A percentile compares a stretch with the other conserved stretches of the same genome.
phyloP scores from a whole-genome alignment of 2,888 invertebrate species.

The Nomada hirtipes region DNA sequence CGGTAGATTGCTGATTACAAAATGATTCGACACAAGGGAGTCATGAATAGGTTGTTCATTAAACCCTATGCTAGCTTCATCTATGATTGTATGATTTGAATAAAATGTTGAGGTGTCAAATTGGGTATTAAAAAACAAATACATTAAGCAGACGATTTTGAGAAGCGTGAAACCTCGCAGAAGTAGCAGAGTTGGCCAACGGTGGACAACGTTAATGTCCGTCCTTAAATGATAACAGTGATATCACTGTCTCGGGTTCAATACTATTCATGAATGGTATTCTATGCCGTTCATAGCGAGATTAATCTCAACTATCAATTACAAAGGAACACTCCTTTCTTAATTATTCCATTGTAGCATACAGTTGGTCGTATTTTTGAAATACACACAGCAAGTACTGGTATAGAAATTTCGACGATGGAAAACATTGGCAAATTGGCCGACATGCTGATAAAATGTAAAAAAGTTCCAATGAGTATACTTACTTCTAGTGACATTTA shows the following conservation, averaged over 20 bases:
- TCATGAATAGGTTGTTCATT: too few species aligned
- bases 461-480: too few species aligned
- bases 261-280: constrained; percentile 30
- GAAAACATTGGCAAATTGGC: too few species aligned
- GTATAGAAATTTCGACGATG: not conserved
- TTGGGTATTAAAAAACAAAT: too few species aligned
- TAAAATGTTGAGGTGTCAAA: too few species aligned
- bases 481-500: not conserved
- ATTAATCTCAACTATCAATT: constrained; percentile 8
- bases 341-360: not conserved
- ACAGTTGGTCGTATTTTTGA: not conserved
- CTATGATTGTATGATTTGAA: too few species aligned
- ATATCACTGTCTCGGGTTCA: constrained; percentile 6
- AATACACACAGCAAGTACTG: not conserved
- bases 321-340: constrained; percentile 17
- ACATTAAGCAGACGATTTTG: too few species aligned
- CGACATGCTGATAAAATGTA: too few species aligned
- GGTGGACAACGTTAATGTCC: not conserved
- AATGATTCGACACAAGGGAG: too few species aligned
- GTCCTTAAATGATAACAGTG: constrained; percentile 8
- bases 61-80: too few species aligned
- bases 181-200: not conserved
- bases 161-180: not conserved
- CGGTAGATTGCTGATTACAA: too few species aligned
- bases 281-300: not conserved